Evolutionary conservation across 2,888 invertebrate genomes (phyloP).

Genomic region (Leucozona laternaria): DNA sequence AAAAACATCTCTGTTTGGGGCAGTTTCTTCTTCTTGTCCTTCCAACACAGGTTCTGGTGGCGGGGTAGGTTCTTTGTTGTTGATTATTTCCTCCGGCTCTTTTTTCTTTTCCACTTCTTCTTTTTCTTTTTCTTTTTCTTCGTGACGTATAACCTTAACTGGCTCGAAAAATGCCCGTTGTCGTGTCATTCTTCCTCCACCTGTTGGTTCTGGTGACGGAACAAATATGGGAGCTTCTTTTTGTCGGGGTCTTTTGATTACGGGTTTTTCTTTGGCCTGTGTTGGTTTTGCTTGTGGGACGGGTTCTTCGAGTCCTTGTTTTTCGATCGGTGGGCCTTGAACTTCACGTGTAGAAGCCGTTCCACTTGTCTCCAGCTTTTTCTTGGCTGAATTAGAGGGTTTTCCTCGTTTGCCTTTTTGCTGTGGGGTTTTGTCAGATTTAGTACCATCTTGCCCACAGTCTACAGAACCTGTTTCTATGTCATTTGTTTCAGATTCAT

Average conservation of each 20-base stretch:
- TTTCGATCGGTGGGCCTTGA: conserved; percentile 15
- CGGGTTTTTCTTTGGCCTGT: conserved; percentile 77
- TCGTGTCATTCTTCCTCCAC: conserved; percentile 82
- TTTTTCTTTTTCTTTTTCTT: conserved; percentile 71
- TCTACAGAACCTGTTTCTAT: conserved; percentile 76
- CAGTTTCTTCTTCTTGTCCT: conserved; percentile 36
- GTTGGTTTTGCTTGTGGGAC: conserved; percentile 58
- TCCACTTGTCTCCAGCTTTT: conserved; percentile 41
- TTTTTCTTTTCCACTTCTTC: conserved; percentile 29
- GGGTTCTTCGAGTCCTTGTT: conserved; percentile 25
- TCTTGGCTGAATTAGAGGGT: conserved; percentile 32
- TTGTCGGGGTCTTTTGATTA: conserved; percentile 80
- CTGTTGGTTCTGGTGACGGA: conserved; percentile 82
- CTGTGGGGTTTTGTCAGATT: conserved; percentile 55
- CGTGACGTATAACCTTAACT: conserved; percentile 80
- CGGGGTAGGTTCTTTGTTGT: background rate
- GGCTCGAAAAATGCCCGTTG: conserved; percentile 83
- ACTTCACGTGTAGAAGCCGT: conserved; percentile 38
- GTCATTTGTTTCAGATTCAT: conserved; percentile 75
- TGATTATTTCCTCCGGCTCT: conserved; percentile 63
- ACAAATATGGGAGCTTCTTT: conserved; percentile 82
- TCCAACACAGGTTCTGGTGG: background rate
- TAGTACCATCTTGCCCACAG: conserved; percentile 73
- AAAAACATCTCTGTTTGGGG: conserved; percentile 79
- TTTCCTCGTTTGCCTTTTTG: conserved; percentile 59